Base-by-base conservation (phyloP, 2,888 invertebrate species). In the Drosophila fulvimacula region DNA sequence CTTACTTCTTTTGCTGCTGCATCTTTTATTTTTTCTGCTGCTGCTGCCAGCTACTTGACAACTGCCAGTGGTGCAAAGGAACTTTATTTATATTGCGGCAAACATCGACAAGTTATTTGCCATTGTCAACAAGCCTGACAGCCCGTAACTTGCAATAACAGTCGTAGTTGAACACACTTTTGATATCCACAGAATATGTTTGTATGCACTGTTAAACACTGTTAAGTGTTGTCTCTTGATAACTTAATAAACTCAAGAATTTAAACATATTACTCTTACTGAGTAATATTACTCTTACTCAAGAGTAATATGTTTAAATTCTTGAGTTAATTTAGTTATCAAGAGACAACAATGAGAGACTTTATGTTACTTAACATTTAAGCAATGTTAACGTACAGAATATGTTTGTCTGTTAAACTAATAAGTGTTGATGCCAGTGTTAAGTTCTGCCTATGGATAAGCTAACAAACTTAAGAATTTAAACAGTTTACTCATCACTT, bases 41-140 rank as follows among this genome's bases (percentile, higher is more conserved):
- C 46, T 42, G 4, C 30, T 48, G 48, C 51, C 34, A 48, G 48
- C 62, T 42, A 51, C 59, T 59, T 80, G 87, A 88, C 83, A 88
- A 75, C 88, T 86, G 86, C 69, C 83, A 64, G 73, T 67, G 80
- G 15, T 46, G 76, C 10, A 51, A 69, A 66, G 48, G 19, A 82
- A 79, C 79, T 79, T 65, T 81, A 82, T 79, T 75, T 84, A 67
- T 69, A 67, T 66, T 57, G 34, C 30, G 53, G 36, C 32, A 44
- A 59, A 48, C 51, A 36, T 39, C 68, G 73, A 64, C 70, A 85
- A 65, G 55, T 69, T 82, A 68, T 70, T 82, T 79, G 69, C 79
- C 65, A 67, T 51, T 75, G 72, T 65, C 76, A 65, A 17, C 46
- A 24, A 13, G 30, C 15, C 27, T 27, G 71, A 42, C 71, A 59